Evolutionary conservation across 2,113 vertebrate genomes (phyloP).

Genomic region (Charina bottae): DNA sequence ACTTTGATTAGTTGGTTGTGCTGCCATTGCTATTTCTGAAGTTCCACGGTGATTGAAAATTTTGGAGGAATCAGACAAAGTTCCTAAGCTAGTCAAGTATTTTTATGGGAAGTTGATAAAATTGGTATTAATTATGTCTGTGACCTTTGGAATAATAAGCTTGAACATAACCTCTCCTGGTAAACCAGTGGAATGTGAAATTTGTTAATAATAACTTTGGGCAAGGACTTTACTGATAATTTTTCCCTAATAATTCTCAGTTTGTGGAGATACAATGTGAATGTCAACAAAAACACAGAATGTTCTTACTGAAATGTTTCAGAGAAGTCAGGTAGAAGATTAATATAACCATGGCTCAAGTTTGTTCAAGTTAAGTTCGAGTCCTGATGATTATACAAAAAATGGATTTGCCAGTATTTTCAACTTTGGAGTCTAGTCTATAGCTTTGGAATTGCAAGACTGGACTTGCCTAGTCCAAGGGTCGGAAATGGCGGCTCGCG

Average conservation of each 20-base stretch:
- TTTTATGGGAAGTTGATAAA: background rate
- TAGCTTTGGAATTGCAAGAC: background rate
- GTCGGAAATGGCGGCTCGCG: no score
- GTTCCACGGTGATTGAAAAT: background rate
- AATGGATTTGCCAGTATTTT: background rate
- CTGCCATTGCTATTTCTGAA: background rate
- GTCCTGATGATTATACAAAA: background rate
- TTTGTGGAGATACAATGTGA: background rate
- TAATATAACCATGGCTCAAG: background rate
- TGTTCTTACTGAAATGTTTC: background rate
- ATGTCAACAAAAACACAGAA: background rate
- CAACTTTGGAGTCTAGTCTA: background rate
- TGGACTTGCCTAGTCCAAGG: background rate
- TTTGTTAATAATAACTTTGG: slow-evolving; percentile 25
- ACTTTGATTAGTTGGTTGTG: background rate
- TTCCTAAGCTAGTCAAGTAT: background rate
- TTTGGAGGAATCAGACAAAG: background rate
- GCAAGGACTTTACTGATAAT: slow-evolving; percentile 22
- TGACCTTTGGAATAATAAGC: background rate
- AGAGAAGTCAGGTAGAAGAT: background rate
- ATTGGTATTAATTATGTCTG: background rate
- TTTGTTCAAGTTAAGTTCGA: background rate
- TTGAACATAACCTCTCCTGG: background rate
- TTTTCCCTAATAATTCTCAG: background rate
- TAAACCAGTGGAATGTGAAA: background rate